A percentile compares a stretch with the other conserved stretches of the same genome.
phyloP scores from a whole-genome alignment of 1,140 invertebrate genomes.

The Drosophila murphyi region DNA sequence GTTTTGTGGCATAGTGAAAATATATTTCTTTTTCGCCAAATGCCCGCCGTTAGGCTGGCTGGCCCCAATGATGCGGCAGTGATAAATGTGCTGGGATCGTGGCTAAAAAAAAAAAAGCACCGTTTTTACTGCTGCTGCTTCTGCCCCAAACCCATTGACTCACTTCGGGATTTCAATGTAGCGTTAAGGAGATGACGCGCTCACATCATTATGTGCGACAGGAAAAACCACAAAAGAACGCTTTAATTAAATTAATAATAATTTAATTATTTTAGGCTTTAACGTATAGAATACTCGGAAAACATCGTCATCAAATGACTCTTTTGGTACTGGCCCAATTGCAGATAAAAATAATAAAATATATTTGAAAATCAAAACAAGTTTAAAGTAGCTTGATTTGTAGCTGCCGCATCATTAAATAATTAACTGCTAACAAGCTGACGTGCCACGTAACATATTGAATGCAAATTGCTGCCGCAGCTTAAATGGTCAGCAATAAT shows the following conservation, averaged over 20 bases:
- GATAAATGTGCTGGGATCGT: conserved; percentile 28
- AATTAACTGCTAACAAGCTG: conserved; percentile 46
- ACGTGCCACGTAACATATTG: conserved; percentile 28
- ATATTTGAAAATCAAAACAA: conserved; percentile 6
- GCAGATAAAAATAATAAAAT: not conserved
- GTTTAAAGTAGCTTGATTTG: not conserved
- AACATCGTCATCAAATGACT: no score
- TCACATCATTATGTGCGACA: conserved; percentile 2
- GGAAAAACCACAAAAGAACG: not conserved
- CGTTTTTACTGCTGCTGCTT: conserved; percentile 9
- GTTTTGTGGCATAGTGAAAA: conserved; percentile 35
- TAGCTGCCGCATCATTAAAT: conserved; percentile 38
- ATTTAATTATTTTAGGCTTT: not conserved
- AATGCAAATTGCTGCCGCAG: conserved; percentile 29
- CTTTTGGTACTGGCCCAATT: no score
- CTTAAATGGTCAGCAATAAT: conserved; percentile 42
- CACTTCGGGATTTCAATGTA: conserved; percentile 5
- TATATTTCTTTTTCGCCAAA: conserved; percentile 49
- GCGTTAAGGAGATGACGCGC: not conserved
- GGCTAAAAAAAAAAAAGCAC: conserved; percentile 6
- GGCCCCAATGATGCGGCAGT: conserved; percentile 42
- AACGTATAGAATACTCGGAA: not conserved
- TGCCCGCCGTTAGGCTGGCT: conserved; percentile 38
- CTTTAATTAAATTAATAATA: no score
- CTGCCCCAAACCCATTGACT: conserved; percentile 4